Percentiles rank a stretch among this genome's conserved stretches.
Conservation (phyloP, 2,888 invertebrate species). For the Cerastis leucographa region DNA sequence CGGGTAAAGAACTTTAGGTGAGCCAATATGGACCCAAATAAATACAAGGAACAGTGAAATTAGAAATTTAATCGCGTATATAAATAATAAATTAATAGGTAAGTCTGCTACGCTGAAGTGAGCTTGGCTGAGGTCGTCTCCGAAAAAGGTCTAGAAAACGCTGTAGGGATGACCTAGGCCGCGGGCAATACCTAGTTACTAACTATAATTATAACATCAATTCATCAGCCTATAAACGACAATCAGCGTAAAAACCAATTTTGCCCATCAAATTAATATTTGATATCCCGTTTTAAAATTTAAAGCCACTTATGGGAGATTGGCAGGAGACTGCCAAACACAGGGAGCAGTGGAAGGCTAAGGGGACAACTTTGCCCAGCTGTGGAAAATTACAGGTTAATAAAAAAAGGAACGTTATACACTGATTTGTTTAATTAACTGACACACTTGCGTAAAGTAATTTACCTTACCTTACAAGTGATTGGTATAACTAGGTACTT, state of each 20-base stretch:
- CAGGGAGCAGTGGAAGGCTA: neutral
- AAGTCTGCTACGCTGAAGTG: neutral
- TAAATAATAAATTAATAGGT: neutral
- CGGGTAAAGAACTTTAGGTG: no score
- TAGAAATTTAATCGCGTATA: neutral
- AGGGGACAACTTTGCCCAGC: neutral
- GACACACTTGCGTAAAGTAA: neutral
- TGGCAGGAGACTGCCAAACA: neutral
- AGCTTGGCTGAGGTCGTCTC: neutral
- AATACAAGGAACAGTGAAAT: no score
- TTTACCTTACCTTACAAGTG: neutral
- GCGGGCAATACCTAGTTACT: no score
- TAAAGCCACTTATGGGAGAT: neutral
- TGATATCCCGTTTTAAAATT: no score
- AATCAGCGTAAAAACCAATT: no score
- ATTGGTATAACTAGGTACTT: neutral
- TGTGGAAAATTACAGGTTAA: neutral
- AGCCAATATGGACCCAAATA: no score
- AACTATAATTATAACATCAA: no score
- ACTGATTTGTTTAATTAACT: neutral
- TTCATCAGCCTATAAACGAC: no score
- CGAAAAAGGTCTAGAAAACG: neutral
- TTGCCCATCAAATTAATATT: no score
- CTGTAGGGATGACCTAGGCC: neutral
- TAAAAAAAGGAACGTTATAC: neutral